Evolutionary conservation across 1,140 invertebrate species (phyloP).

Genomic region (Drosophila triauraria): DNA sequence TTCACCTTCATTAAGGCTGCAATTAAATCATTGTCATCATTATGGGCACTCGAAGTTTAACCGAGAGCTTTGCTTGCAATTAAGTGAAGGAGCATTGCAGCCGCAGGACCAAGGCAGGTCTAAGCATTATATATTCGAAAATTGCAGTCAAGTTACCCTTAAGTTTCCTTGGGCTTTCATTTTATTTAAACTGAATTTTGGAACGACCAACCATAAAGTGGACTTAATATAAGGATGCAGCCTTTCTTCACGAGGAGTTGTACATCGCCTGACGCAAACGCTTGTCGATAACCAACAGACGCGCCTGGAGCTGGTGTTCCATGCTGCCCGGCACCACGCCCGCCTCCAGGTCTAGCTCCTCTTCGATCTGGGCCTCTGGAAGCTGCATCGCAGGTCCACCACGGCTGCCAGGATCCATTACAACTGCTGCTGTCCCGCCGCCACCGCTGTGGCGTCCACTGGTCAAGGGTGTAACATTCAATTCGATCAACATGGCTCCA

Average conservation of each 20-base stretch:
- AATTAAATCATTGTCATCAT: slow-evolving; percentile 55
- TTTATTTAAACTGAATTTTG: neutral
- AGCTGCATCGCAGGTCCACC: neutral
- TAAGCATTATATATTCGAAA: neutral
- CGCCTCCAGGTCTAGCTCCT: slow-evolving; percentile 11
- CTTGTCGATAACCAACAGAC: slow-evolving; percentile 50
- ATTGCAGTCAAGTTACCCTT: neutral
- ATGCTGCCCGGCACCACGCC: neutral
- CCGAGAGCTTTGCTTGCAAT: slow-evolving; percentile 15
- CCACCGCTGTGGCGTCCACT: slow-evolving; percentile 43
- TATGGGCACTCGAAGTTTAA: slow-evolving; percentile 30
- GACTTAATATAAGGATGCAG: too few species aligned
- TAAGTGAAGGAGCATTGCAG: slow-evolving; percentile 4
- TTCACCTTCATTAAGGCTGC: slow-evolving; percentile 44
- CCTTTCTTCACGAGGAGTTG: slow-evolving; percentile 11
- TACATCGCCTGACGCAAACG: slow-evolving; percentile 56
- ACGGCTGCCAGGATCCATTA: neutral
- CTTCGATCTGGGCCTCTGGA: neutral
- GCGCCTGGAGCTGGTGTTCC: slow-evolving; percentile 51
- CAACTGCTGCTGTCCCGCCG: slow-evolving; percentile 33
- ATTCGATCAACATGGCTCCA: slow-evolving; percentile 21
- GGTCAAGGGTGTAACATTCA: neutral
- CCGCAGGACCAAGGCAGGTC: slow-evolving; percentile 3
- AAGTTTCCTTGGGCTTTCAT: too few species aligned
- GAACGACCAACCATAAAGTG: neutral